Evolutionary conservation across 2,888 invertebrate genomes (phyloP), one percentile per base, ranked within the genome.

Genomic region (Acronicta leporina): DNA sequence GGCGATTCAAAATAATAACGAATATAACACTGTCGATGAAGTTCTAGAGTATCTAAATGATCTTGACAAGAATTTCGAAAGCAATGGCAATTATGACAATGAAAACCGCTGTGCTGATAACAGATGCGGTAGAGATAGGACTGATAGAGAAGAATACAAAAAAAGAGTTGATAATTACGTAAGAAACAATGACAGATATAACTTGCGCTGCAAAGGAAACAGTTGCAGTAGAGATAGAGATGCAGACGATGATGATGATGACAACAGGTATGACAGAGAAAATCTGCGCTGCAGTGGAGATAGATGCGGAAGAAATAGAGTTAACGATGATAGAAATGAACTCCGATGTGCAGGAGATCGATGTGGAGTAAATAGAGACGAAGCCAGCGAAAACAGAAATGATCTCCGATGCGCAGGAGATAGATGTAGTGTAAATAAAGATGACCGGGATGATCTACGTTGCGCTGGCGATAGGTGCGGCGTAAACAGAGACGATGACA

Each of bases 121-220:
- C 2, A 41, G 57, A 25, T 63, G 62, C 40, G 30, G 45, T 10
- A 43, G 13, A 27, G 8, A 64, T n/a, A 40, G 48, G 42, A 49
- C 41, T 4, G 52, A 35, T 10, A 45, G 14, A 25, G 40, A 10
- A 13, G 30, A 49, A 13, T 25, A 0, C 14, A 16, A 16, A 59
- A 48, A 20, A 3, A 55, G 54, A 15, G 47, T 61, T 15, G 51
- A 62, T 40, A 54, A 51, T 50, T 47, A 50, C 11, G 56, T 51
- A 13, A 46, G 20, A 35, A 35, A 67, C 6, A 40, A 46, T 5
- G 13, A 49, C 33, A 46, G 48, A 20, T 47, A 65, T n/a, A 40
- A 52, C 35, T 47, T 68, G 5, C 53, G 62, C 6, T 73, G 73
- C 16, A 51, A 38, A n/a, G 59, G 65, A 27, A 20, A 49, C 6